Evolutionary conservation across 64 coral and sea anemone species (phyloP), one percentile per base, ranked within the genome.

Genomic region (Stylophora pistillata): DNA sequence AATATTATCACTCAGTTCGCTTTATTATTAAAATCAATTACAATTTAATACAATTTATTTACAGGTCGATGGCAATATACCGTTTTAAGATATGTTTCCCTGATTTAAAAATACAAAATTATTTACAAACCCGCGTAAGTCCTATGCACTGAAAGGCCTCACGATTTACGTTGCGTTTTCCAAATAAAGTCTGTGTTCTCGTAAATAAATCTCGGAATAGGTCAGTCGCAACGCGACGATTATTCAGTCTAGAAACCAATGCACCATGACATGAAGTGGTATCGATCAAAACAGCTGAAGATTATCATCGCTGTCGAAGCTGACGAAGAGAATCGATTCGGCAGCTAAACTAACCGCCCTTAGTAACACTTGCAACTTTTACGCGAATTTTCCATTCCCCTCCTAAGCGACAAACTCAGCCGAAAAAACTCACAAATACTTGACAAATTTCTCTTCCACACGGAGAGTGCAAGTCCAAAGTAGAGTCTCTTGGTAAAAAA

Each of bases 401-500:
- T 21, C n/a, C 25, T 25, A 21, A 68, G 26, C 21, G 23, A 68
- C 1, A 60, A 68, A 68, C 64, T 84, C 61, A 84, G 26, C 80
- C 80, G 5, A 84, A 84, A 84, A 84, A 84, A 33, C 80, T 84
- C 20, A 84, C 61, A 69, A 84, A 84, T 25, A 62, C 80, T 69
- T 63, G 80, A 53, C 80, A 84, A 70, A 65, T 84, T 18, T 70
- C 80, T 84, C 80, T 84, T 69, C 80, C 26, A 47, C 80, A 20
- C 53, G 80, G 80, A 84, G 20, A 33, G 53, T 53, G 53, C 2
- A 84, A 69, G 31, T 84, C 60, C 7, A 53, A 2, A 41, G 61
- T 64, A n/a, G 80, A 84, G 80, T 84, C 80, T 84, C 80, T 65
- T n/a, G 80, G 80, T 25, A 84, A 69, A 53, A 84, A 60, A 84